Evolutionary conservation across 2,797 vertebrate genomes (phyloP).

Genomic region (Tapera naevia): DNA sequence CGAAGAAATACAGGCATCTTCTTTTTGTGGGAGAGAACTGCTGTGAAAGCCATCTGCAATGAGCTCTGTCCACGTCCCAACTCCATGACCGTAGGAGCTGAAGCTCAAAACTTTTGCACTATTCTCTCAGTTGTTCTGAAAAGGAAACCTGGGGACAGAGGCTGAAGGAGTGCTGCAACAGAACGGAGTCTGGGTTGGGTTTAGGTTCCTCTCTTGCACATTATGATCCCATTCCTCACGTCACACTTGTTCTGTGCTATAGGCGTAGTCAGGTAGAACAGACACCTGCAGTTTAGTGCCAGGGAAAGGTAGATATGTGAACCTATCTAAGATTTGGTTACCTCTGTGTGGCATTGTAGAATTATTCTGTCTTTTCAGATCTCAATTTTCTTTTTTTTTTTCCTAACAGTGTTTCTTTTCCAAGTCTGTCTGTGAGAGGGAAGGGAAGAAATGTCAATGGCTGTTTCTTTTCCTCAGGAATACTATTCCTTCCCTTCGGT

Average conservation of each 20-base stretch:
- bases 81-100: rapidly evolving
- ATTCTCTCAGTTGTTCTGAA: neutral
- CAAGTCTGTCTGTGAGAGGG: neutral
- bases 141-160: neutral
- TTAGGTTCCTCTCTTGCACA: rapidly evolving
- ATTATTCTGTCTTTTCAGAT: neutral
- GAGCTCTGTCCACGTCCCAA: neutral
- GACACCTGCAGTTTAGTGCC: neutral
- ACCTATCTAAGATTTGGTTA: neutral
- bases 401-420: neutral
- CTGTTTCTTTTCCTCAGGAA: neutral
- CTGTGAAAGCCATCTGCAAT: neutral
- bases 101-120: neutral
- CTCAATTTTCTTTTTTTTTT: neutral
- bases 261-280: neutral
- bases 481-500: neutral
- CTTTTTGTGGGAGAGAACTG: neutral
- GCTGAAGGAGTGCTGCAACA: neutral
- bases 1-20: neutral
- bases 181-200: neutral
- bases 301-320: neutral
- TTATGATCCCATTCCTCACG: neutral
- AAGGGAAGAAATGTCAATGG: neutral
- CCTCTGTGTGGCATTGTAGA: neutral
- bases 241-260: neutral